Percentiles rank a stretch among this genome's conserved stretches.
phyloP scores from a whole-genome alignment of 2,797 vertebrate species.

The Crocidura indochinensis region DNA sequence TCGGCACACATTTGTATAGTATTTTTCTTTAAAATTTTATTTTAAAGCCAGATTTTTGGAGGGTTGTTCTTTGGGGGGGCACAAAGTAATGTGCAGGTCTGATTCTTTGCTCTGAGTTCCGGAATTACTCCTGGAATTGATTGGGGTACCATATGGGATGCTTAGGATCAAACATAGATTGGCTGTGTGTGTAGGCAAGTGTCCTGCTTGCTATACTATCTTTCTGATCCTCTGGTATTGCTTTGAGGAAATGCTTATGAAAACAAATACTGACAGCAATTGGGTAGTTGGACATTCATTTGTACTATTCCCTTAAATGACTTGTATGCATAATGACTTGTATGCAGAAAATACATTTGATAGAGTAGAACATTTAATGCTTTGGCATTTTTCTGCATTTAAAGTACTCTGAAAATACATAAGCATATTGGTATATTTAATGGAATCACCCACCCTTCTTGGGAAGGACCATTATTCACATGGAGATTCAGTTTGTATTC shows the following conservation, averaged over 20 bases:
- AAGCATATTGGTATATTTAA: not conserved
- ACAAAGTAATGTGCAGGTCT: not conserved
- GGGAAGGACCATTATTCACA: conserved; percentile 4
- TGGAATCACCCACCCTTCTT: conserved; percentile 22
- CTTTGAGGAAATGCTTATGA: not conserved
- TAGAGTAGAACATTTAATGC: not conserved
- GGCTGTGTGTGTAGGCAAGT: no score
- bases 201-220: no score
- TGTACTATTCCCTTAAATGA: not conserved
- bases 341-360: conserved; percentile 6
- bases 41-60: no score
- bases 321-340: not conserved
- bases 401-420: not conserved
- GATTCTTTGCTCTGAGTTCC: no score
- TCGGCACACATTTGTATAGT: not conserved
- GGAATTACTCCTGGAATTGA: no score
- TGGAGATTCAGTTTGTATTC: not conserved
- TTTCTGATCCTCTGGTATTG: not conserved
- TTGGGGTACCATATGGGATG: no score
- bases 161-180: no score
- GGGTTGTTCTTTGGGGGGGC: no score
- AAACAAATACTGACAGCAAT: not conserved
- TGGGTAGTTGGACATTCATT: conserved; percentile 21
- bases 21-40: conserved; percentile 51
- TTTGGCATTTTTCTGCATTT: conserved; percentile 38